Evolutionary conservation across 2,797 vertebrate species (phyloP), one percentile per base, ranked within the genome.

Genomic region (Xenops minutus): DNA sequence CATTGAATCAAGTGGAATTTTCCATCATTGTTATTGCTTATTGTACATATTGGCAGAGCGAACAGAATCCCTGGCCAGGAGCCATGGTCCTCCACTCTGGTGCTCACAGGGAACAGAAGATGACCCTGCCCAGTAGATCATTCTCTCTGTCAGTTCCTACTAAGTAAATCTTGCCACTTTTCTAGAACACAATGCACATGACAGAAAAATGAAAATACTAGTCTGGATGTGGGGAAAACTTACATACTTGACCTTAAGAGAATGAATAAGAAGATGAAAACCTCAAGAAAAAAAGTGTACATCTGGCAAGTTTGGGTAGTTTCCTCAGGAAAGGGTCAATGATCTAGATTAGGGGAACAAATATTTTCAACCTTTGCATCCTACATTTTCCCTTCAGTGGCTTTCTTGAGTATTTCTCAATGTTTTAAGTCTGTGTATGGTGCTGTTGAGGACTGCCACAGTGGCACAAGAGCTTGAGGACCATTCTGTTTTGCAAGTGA

Each of bases 1-100:
- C 62, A 85, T 46, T 21, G 85, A 58, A 56, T 6, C 1, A 10
- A 74, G 43, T 79, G 88, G 92, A 97, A 91, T 89, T 95, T 95
- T 95, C 88, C 88, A 85, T 46, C 21, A 12, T 19, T 73, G 52
- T 51, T 67, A 19, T 13, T 78, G 54, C 36, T 84, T n/a, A 9
- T 43, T 79, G 67, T 26, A 39, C 2, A 2, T 23, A 39, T 18
- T 4, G 4, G 67, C 2, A 3, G 48, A 55, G 43, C 0, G 1
- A 91, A 3, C 43, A 76, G 46, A n/a, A n/a, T 43, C 55, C 23
- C 61, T 95, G 85, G 37, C 75, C 27, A 18, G 39, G n/a, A 93
- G 54, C 71, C 30, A 8, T 15, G 26, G 61, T 85, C 41, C 63
- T 84, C 36, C 3, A 0, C 59, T 58, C 39, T 52, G 61, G 7